phyloP scores from a whole-genome alignment of 2,797 vertebrate species.

The Morus bassanus region DNA sequence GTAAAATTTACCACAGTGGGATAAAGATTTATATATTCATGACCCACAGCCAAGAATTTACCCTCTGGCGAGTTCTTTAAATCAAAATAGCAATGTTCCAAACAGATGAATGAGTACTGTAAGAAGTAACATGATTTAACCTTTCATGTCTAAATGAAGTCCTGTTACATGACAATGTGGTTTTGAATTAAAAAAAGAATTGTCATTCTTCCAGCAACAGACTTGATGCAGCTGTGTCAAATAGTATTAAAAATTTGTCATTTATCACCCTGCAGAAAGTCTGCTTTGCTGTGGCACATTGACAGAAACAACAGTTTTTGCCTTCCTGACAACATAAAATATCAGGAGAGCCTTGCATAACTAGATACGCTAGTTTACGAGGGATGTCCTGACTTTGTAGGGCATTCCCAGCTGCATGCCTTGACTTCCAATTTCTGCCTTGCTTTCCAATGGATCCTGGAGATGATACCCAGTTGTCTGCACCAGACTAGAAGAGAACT shows the following conservation, averaged over 20 bases:
- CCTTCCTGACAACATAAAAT: neutral
- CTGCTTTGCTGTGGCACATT: neutral
- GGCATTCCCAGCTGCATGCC: neutral
- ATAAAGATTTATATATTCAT: neutral
- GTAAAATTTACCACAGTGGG: neutral
- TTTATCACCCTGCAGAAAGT: neutral
- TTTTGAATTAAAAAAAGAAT: neutral
- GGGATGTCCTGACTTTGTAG: neutral
- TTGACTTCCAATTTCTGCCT: neutral
- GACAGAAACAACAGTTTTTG: neutral
- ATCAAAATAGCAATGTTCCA: neutral
- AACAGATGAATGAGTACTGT: neutral
- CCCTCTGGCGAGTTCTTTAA: neutral
- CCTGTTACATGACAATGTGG: neutral
- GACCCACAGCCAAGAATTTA: neutral
- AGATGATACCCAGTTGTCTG: neutral
- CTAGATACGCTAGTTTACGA: neutral
- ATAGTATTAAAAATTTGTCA: neutral
- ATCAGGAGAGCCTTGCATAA: neutral
- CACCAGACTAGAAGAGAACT: neutral
- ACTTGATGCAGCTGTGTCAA: neutral
- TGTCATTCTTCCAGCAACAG: neutral
- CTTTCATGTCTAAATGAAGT: neutral
- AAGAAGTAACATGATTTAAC: neutral
- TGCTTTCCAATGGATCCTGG: neutral